phyloP scores from a whole-genome alignment of 2,113 vertebrate species.

The Bujurquina vittata region DNA sequence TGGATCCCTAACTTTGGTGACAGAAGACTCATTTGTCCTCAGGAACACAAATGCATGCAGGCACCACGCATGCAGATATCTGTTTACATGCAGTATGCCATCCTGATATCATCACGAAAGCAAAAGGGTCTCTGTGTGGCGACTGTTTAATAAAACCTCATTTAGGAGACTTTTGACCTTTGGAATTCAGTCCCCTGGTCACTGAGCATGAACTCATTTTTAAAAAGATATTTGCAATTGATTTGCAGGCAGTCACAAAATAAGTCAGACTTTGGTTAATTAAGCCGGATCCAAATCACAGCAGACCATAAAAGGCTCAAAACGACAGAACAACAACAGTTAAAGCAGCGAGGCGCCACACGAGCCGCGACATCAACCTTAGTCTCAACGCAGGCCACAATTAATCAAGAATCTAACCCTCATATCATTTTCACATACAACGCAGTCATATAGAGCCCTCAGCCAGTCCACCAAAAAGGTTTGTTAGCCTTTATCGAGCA shows the following conservation, averaged over 20 bases:
- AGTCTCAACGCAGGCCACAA: not conserved
- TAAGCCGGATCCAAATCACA: not conserved
- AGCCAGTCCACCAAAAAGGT: not conserved
- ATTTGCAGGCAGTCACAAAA: too few relatives aligned
- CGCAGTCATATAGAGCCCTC: not conserved
- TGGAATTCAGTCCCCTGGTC: too few relatives aligned
- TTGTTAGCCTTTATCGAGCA: not conserved
- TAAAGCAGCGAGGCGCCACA: not conserved
- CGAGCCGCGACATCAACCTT: fast-evolving
- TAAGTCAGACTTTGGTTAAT: too few relatives aligned
- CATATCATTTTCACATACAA: not conserved
- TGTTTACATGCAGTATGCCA: not conserved
- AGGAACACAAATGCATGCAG: too few relatives aligned
- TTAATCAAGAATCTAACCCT: fast-evolving
- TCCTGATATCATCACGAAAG: not conserved
- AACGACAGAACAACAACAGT: not conserved
- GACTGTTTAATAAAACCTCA: too few relatives aligned
- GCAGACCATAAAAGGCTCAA: not conserved
- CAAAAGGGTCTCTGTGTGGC: not conserved
- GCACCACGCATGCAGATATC: not conserved
- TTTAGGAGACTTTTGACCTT: too few relatives aligned
- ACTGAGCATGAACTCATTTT: too few relatives aligned
- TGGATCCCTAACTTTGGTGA: too few relatives aligned
- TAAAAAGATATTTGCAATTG: too few relatives aligned
- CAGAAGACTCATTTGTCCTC: not conserved